These are phyloP conservation scores for Polypedilum vanderplanki DNA, from an alignment of 1,140 invertebrate species.

Conservation along the genomic window DNA sequence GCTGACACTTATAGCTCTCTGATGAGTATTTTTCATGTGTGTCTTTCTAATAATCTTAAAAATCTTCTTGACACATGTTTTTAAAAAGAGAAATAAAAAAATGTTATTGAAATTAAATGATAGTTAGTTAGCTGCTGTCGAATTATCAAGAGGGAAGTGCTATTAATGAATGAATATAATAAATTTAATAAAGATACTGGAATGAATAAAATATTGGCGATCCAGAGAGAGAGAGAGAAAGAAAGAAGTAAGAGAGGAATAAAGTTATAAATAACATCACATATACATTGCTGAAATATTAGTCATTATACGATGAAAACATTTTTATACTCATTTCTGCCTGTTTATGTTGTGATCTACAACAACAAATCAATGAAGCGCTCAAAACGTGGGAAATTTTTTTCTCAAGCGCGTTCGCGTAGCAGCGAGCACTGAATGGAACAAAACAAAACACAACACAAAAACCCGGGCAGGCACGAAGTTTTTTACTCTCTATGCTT, in stretches of 20 bases:
- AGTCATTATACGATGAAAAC: conserved; percentile 25
- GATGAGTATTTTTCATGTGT: not conserved
- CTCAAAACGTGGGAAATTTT: conserved; percentile 15
- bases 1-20: not conserved
- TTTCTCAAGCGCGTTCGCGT: not conserved
- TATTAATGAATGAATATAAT: not conserved
- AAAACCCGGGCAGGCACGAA: conserved; percentile 12
- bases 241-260: not conserved
- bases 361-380: conserved; percentile 23
- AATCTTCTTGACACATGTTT: not conserved
- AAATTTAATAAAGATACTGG: too few species aligned
- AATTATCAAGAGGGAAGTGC: conserved; percentile 17
- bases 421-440: conserved; percentile 15
- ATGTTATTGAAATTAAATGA: not conserved
- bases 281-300: conserved; percentile 23
- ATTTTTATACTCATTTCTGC: conserved; percentile 21
- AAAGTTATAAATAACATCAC: conserved; percentile 29
- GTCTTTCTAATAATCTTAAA: not conserved
- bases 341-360: conserved; percentile 21
- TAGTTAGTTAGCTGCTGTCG: not conserved
- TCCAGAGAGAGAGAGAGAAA: not conserved
- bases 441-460: not conserved
- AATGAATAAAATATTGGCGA: too few species aligned
- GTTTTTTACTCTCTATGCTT: not conserved
- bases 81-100: not conserved